A percentile compares a stretch with the other conserved stretches of the same genome.
Conservation (phyloP, 2,888 invertebrate species). For the Diaphora mendica region DNA sequence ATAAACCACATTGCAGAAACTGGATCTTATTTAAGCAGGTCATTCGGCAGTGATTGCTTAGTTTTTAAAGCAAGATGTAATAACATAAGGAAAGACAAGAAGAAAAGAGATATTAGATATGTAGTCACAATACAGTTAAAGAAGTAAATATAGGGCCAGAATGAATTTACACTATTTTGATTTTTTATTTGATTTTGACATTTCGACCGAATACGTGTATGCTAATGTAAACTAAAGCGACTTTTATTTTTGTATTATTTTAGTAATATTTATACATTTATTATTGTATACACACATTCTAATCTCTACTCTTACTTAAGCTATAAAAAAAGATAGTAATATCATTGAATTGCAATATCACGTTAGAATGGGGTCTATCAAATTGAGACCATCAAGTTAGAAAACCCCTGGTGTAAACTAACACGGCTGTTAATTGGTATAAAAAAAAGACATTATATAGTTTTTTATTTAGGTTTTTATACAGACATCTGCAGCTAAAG, state of each 20-base stretch:
- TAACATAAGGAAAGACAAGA: too few relatives aligned
- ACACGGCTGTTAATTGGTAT: slow-evolving; percentile 34
- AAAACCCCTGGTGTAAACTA: slow-evolving; percentile 30
- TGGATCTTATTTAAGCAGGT: background rate
- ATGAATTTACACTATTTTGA: background rate
- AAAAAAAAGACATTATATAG: slow-evolving; percentile 14
- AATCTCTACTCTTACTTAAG: background rate
- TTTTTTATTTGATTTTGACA: background rate
- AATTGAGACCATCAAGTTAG: background rate
- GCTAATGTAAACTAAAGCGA: background rate
- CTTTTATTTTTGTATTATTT: background rate
- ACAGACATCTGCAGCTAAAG: background rate
- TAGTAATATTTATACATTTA: background rate
- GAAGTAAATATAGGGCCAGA: background rate
- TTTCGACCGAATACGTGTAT: background rate
- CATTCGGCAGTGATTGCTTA: background rate
- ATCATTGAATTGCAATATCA: background rate
- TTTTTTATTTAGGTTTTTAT: slow-evolving; percentile 8
- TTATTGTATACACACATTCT: background rate
- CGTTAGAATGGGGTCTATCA: background rate
- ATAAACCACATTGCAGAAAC: background rate
- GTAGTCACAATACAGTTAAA: too few relatives aligned
- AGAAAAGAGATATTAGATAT: too few relatives aligned
- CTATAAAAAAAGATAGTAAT: too few relatives aligned
- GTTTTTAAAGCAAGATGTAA: background rate